Evolutionary conservation across 2,888 invertebrate species (phyloP).

Genomic region (Pasiphila rectangulata): DNA sequence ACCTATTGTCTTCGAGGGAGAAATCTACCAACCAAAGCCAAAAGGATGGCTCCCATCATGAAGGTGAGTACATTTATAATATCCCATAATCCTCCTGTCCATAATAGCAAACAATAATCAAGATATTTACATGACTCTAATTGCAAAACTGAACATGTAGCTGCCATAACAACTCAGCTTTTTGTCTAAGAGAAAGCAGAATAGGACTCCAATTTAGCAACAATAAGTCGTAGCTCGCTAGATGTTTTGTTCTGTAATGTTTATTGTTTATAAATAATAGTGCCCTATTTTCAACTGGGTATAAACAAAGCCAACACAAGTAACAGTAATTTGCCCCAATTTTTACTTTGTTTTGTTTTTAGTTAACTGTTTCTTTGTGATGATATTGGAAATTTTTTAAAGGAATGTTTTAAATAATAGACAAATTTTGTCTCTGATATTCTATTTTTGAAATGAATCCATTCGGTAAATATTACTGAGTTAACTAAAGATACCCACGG

Average conservation of each 20-base stretch:
- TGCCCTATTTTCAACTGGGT: conserved; percentile 9
- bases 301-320: conserved; percentile 22
- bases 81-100: background rate
- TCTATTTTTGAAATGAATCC: too few species aligned
- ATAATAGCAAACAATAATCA: background rate
- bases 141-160: background rate
- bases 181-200: background rate
- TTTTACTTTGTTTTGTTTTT: conserved; percentile 8
- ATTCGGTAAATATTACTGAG: too few species aligned
- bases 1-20: conserved; percentile 75
- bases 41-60: conserved; percentile 65
- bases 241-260: conserved; percentile 13
- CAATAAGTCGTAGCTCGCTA: conserved; percentile 22
- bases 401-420: too few species aligned
- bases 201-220: conserved; percentile 9
- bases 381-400: too few species aligned
- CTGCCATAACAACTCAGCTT: conserved; percentile 2
- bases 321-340: conserved; percentile 29
- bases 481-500: too few species aligned
- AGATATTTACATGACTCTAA: background rate
- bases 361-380: background rate
- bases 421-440: too few species aligned
- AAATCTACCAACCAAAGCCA: conserved; percentile 70
- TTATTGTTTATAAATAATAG: conserved; percentile 15
- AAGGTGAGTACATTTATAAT: conserved; percentile 53